A percentile compares a stretch with the other conserved stretches of the same genome.
These are phyloP conservation scores for Aporrectodea caliginosa DNA, from an alignment of 1,140 invertebrate species.

Conservation along the genomic window DNA sequence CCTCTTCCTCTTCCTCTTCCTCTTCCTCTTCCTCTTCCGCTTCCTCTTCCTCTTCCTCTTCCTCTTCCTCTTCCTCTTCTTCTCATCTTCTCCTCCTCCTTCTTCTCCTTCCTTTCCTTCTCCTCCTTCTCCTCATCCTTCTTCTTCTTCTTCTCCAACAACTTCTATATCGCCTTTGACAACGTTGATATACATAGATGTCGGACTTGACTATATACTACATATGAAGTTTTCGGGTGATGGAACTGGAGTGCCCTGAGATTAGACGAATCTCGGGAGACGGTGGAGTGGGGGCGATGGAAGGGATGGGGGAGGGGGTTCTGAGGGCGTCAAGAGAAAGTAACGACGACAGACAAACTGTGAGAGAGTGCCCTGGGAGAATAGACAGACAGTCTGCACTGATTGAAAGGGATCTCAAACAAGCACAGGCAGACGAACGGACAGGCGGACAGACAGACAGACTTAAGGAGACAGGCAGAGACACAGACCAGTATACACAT, in stretches of 20 bases:
- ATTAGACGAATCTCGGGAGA: no score
- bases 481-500: neutral
- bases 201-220: no score
- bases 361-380: neutral
- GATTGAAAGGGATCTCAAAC: no score
- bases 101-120: neutral
- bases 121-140: neutral
- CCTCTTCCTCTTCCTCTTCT: neutral
- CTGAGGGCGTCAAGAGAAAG: neutral
- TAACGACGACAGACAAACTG: neutral
- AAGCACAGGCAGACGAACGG: neutral
- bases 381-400: neutral
- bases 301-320: neutral
- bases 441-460: neutral
- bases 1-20: neutral
- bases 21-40: neutral
- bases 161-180: neutral
- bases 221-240: no score
- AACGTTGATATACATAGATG: neutral
- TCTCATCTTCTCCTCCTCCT: neutral
- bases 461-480: neutral
- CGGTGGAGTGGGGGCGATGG: no score
- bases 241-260: no score
- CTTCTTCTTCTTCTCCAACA: neutral
- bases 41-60: neutral